A percentile compares a stretch with the other conserved stretches of the same genome.
Evolutionary conservation across 2,797 vertebrate genomes (phyloP).

Genomic region (Molossus alvarezi): DNA sequence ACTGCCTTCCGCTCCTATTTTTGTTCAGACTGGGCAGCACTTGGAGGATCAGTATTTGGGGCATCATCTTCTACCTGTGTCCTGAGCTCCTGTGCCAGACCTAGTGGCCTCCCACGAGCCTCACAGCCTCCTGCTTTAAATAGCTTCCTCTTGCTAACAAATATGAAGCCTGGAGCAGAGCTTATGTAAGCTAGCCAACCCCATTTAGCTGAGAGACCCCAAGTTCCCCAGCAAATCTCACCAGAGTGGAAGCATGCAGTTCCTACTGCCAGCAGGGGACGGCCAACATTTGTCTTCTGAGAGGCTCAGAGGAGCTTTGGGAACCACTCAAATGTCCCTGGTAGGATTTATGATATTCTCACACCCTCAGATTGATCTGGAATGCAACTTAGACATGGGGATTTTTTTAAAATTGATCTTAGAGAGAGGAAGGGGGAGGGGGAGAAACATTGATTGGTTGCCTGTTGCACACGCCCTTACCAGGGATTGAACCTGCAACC

Average conservation of each 20-base stretch:
- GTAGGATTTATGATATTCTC: background rate
- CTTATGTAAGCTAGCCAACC: background rate
- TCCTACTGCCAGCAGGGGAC: background rate
- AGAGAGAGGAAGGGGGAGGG: no score
- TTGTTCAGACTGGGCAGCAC: conserved; percentile 29
- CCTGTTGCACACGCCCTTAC: no score
- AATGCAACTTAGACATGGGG: accelerated
- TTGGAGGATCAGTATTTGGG: conserved; percentile 69
- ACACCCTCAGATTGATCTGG: background rate
- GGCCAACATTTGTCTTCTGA: background rate
- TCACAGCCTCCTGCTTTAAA: conserved; percentile 59
- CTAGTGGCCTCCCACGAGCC: background rate
- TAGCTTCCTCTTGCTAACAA: background rate
- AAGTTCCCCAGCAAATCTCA: background rate
- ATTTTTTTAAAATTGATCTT: background rate
- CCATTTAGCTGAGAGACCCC: background rate
- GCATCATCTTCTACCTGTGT: background rate
- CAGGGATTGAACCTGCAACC: no score
- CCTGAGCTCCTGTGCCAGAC: background rate
- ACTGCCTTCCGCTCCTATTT: background rate
- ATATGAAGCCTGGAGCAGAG: background rate
- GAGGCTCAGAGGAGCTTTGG: background rate
- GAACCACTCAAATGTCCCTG: background rate
- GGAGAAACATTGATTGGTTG: no score
- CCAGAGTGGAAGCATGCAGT: background rate